Conservation (phyloP, 2,113 vertebrate genomes). For the Hiodon tergisus region DNA sequence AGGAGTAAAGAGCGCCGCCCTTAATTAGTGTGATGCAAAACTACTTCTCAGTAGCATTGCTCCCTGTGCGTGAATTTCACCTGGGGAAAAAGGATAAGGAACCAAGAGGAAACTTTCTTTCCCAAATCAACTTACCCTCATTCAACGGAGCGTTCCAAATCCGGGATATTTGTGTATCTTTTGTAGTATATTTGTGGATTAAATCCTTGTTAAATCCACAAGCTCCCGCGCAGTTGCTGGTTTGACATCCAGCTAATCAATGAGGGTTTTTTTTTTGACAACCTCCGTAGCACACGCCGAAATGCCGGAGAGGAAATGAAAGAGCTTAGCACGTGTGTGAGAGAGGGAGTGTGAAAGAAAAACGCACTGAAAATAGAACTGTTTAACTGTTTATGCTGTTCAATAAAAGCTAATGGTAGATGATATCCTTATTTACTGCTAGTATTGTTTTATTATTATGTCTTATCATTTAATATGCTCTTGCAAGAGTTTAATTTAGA, state of each 20-base stretch:
- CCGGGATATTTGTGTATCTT: neutral
- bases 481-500: too few relatives aligned
- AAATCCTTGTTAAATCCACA: neutral
- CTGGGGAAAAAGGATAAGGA: neutral
- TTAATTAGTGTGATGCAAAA: constrained; percentile 16
- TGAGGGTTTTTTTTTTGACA: neutral
- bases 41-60: neutral
- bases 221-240: neutral
- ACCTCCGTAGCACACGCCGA: neutral
- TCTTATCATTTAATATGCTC: too few relatives aligned
- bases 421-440: too few relatives aligned
- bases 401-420: too few relatives aligned
- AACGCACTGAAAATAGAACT: constrained; percentile 3
- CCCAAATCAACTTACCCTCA: constrained; percentile 1
- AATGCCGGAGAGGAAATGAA: neutral
- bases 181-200: neutral
- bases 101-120: neutral
- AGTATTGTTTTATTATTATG: too few relatives aligned
- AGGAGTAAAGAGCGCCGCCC: too few relatives aligned
- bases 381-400: neutral
- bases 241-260: neutral
- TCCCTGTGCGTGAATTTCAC: too few relatives aligned
- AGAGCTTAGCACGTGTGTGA: neutral
- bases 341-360: neutral
- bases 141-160: neutral